Conservation (phyloP, 1,140 invertebrate genomes). For the Platorchestia sp. region DNA sequence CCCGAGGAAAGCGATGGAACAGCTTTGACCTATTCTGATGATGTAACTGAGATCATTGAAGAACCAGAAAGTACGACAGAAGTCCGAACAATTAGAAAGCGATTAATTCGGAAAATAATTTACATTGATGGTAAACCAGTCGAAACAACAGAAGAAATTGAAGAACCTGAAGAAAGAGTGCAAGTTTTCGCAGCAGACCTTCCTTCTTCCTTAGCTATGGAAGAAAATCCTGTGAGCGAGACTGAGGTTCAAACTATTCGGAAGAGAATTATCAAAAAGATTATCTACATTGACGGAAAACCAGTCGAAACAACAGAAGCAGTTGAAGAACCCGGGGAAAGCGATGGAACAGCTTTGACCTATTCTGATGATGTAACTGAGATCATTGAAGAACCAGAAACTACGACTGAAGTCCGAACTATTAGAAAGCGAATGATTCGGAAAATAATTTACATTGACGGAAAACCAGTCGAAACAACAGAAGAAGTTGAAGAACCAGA, state of each 20-base stretch:
- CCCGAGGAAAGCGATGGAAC: conserved; percentile 12
- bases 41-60: conserved; percentile 24
- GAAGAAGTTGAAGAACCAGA: conserved; percentile 58
- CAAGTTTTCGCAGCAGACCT: background rate
- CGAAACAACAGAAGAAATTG: conserved; percentile 62
- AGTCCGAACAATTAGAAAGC: conserved; percentile 50
- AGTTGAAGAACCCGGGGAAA: conserved; percentile 56
- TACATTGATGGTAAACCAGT: conserved; percentile 63
- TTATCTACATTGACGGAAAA: conserved; percentile 58
- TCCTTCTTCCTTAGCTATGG: background rate
- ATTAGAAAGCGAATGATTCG: conserved; percentile 58
- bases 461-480: conserved; percentile 45
- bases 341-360: background rate
- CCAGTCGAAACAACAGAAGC: conserved; percentile 60
- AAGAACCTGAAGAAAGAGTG: conserved; percentile 59
- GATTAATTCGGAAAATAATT: conserved; percentile 58
- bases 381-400: background rate
- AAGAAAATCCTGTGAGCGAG: conserved; percentile 8
- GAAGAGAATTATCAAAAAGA: conserved; percentile 58
- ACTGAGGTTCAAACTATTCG: conserved; percentile 56
- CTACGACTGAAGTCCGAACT: background rate
- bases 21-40: background rate
- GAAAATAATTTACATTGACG: conserved; percentile 59
- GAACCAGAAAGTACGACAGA: background rate
- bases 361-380: background rate